Evolutionary conservation across 2,113 vertebrate species (phyloP), one percentile per base, ranked within the genome.

Genomic region (Barnardius zonarius): DNA sequence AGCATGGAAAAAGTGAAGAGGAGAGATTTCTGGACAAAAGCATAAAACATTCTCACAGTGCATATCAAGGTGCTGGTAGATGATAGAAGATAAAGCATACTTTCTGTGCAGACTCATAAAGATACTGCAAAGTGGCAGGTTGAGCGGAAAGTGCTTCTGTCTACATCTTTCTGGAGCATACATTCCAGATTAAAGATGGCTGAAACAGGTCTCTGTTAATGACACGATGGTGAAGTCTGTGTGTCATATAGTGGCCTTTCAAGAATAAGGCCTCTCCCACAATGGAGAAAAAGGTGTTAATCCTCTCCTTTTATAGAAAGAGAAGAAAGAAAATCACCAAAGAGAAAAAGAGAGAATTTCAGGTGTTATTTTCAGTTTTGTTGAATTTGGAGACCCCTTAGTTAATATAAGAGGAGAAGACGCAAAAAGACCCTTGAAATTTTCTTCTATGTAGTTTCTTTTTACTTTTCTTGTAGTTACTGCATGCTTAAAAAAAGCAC

Each of bases 201-300:
- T 98, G 35, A 95, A 95, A 14, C 97, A 97, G 66, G 98, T 98
- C 88, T 98, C 98, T 76, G 96, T 97, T 35, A 97, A 98, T 89
- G 97, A 98, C 35, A 93, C 97, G 83, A 97, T 98, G 48, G 95
- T 98, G 73, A 98, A 98, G 92, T 97, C 96, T 11, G 95, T 98
- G 48, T 98, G 98, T 98, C 98, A 98, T 95, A 97, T 98, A 97
- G 96, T 98, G 59, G 80, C 98, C 76, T 98, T 98, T 95, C 98
- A 64, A 98, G 97, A 98, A 97, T 98, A 97, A 95, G 57, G 4
- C 8, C 17, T 62, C 20, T 48, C 41, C 25, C 4, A 6, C 30
- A 69, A 49, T 30, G 13, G 72, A 46, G 39, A 69, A 27, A 63
- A 78, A 66, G 17, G 6, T 49, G 15, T 39, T 86, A 6, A 17